Percentiles rank a stretch among this genome's conserved stretches.
These are phyloP conservation scores for Drosophila sturtevanti DNA, from an alignment of 1,140 invertebrate species.

Conservation along the genomic window DNA sequence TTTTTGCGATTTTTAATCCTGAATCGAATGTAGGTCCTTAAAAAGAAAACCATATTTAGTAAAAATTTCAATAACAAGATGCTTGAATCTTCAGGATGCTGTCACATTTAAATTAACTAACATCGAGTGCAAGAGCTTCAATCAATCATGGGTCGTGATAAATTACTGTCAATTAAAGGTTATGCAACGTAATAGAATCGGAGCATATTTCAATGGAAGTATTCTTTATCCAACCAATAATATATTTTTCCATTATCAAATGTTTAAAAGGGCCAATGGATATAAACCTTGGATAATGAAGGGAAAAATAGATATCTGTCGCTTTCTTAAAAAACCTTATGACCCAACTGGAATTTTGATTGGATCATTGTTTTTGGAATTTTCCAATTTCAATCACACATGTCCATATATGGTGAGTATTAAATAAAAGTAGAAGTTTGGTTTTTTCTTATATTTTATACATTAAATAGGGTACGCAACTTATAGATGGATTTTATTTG, in stretches of 20 bases:
- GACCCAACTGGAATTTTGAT: not conserved
- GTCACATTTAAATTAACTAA: conserved; percentile 1
- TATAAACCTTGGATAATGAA: not conserved
- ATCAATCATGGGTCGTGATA: not conserved
- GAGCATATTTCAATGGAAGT: not conserved
- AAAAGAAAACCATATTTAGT: too few relatives aligned
- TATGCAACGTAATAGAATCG: not conserved
- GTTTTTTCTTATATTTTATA: not conserved
- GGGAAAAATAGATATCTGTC: not conserved
- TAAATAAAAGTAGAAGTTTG: too few relatives aligned
- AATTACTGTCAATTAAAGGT: not conserved
- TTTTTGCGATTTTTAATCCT: not conserved
- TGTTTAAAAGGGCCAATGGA: not conserved
- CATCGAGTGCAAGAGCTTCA: not conserved
- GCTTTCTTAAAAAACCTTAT: not conserved
- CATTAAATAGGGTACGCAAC: not conserved
- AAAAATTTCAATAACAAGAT: not conserved
- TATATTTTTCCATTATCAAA: not conserved
- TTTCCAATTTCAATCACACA: not conserved
- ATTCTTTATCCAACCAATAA: not conserved
- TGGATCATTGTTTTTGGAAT: not conserved
- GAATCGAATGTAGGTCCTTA: not conserved
- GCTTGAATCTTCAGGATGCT: not conserved
- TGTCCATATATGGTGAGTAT: not conserved
- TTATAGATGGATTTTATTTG: not conserved